phyloP scores from a whole-genome alignment of 2,888 invertebrate species.

The Periphyllus acericola region DNA sequence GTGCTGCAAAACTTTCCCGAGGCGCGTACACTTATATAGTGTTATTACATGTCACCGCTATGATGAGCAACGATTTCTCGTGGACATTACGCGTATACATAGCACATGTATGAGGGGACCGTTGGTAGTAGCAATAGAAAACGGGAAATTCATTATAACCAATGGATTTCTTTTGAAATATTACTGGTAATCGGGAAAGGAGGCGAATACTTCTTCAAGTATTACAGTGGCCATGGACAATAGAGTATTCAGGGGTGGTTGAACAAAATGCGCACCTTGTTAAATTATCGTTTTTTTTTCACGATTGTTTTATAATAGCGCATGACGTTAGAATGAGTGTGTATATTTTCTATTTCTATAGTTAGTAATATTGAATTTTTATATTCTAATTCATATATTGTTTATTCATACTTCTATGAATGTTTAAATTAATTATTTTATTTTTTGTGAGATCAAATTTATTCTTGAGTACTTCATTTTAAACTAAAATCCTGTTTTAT shows the following conservation, averaged over 20 bases:
- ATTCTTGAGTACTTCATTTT: too few relatives aligned
- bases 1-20: constrained; percentile 18
- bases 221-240: neutral
- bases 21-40: neutral
- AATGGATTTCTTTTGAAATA: constrained; percentile 43
- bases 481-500: too few relatives aligned
- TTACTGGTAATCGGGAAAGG: neutral
- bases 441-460: too few relatives aligned
- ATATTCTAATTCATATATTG: too few relatives aligned
- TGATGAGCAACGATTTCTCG: constrained; percentile 56
- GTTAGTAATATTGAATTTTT: too few relatives aligned
- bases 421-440: too few relatives aligned
- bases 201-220: neutral
- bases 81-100: neutral
- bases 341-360: neutral
- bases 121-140: neutral
- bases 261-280: neutral
- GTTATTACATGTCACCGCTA: constrained; percentile 30
- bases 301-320: neutral
- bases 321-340: neutral
- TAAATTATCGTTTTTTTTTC: constrained; percentile 28
- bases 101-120: neutral
- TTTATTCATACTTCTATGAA: too few relatives aligned
- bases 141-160: constrained; percentile 17
- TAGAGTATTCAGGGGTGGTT: neutral